These are phyloP conservation scores for Anguilla obscura DNA, from an alignment of 2,797 vertebrate genomes.

Conservation along the genomic window DNA sequence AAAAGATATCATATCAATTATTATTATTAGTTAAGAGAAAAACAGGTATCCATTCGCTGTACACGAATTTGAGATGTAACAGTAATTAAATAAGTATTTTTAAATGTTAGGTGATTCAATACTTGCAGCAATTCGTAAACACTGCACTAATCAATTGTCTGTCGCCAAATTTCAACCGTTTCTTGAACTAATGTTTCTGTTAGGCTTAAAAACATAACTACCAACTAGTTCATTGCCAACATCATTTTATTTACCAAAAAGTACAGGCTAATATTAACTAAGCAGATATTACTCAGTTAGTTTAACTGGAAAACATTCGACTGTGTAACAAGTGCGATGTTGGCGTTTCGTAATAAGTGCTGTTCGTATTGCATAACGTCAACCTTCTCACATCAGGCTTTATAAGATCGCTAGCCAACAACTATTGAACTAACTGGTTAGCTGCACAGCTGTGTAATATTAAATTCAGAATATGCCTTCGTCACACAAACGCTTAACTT, in stretches of 20 bases:
- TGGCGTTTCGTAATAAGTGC: slow-evolving; percentile 37
- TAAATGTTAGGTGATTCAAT: too few species aligned
- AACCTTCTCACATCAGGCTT: not conserved
- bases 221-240: not conserved
- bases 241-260: not conserved
- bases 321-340: not conserved
- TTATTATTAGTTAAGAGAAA: too few species aligned
- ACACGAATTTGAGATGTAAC: too few species aligned
- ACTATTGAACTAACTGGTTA: not conserved
- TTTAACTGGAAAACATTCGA: not conserved
- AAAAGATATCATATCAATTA: too few species aligned
- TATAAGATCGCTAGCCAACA: not conserved
- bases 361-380: slow-evolving; percentile 49
- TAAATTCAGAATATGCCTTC: not conserved
- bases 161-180: too few species aligned
- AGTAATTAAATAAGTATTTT: too few species aligned
- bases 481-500: not conserved
- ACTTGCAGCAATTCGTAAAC: too few species aligned
- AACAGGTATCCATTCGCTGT: too few species aligned
- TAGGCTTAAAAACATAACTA: too few species aligned
- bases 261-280: not conserved
- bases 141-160: too few species aligned
- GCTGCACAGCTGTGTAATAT: not conserved
- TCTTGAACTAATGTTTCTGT: too few species aligned
- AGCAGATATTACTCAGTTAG: not conserved